A percentile compares a stretch with the other conserved stretches of the same genome.
Evolutionary conservation across 2,888 invertebrate species (phyloP).

Genomic region (Archaeoteleia sp.): DNA sequence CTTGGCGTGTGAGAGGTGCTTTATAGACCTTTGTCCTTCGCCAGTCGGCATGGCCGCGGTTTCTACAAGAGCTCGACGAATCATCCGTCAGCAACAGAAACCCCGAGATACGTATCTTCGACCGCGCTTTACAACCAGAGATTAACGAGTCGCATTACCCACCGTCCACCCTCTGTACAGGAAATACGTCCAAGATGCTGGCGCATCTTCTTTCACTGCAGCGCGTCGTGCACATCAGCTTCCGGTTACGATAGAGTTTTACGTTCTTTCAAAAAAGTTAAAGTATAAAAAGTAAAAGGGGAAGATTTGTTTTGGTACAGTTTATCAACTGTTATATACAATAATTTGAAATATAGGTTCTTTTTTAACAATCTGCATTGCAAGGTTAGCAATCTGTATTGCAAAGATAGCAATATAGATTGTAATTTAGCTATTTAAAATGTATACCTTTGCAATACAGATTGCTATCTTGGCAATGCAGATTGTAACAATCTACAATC

Average conservation of each 20-base stretch:
- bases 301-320: too few species aligned
- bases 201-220: slow-evolving; percentile 48
- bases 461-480: too few species aligned
- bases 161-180: slow-evolving; percentile 62
- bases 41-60: slow-evolving; percentile 36
- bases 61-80: slow-evolving; percentile 61
- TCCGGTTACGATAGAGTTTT: slow-evolving; percentile 46
- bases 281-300: too few species aligned
- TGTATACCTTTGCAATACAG: too few species aligned
- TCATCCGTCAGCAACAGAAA: slow-evolving; percentile 71
- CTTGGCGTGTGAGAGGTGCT: slow-evolving; percentile 43
- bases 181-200: slow-evolving; percentile 57
- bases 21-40: slow-evolving; percentile 42
- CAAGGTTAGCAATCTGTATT: too few species aligned
- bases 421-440: too few species aligned
- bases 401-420: too few species aligned
- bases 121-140: slow-evolving; percentile 69
- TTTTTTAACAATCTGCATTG: too few species aligned
- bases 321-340: too few species aligned
- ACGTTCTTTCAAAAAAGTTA: slow-evolving; percentile 1
- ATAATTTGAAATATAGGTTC: too few species aligned
- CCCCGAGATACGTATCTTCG: slow-evolving; percentile 68
- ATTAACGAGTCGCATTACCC: slow-evolving; percentile 72
- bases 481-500: too few species aligned
- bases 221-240: slow-evolving; percentile 40